These are phyloP conservation scores for Eulimnadia texana DNA, from an alignment of 1,140 invertebrate genomes.

Conservation along the genomic window DNA sequence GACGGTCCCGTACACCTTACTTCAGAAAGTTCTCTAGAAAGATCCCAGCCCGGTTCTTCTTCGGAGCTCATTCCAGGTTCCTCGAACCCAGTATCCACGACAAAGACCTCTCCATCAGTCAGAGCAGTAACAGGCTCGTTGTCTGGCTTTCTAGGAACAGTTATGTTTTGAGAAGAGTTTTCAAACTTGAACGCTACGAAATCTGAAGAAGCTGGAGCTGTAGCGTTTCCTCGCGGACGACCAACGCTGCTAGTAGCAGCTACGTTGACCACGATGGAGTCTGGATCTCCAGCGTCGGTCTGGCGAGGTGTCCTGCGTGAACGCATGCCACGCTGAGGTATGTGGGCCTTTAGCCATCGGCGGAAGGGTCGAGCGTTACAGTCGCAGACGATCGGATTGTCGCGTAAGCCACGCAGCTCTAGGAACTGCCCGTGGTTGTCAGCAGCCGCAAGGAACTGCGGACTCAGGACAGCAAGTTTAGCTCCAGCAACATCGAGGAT, in stretches of 20 bases:
- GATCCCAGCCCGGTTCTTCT: neutral
- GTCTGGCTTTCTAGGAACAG: neutral
- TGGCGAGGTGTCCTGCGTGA: slow-evolving; percentile 4
- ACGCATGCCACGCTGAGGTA: neutral
- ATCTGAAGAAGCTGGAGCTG: slow-evolving; percentile 2
- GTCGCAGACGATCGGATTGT: slow-evolving; percentile 69
- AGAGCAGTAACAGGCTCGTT: neutral
- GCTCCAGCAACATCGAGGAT: slow-evolving; percentile 60
- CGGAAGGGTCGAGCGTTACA: slow-evolving; percentile 62
- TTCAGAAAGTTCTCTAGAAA: slow-evolving; percentile 25
- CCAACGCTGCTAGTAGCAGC: slow-evolving; percentile 26
- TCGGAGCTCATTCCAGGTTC: neutral
- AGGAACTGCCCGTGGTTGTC: slow-evolving; percentile 62
- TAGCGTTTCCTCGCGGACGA: slow-evolving; percentile 25
- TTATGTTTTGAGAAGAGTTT: neutral
- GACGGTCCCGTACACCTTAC: slow-evolving; percentile 50
- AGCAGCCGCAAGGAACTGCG: slow-evolving; percentile 57
- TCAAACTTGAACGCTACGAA: slow-evolving; percentile 1
- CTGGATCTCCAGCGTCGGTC: neutral
- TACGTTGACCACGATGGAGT: slow-evolving; percentile 3
- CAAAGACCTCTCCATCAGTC: slow-evolving; percentile 5
- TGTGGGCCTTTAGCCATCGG: slow-evolving; percentile 46
- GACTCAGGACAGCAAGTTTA: slow-evolving; percentile 52
- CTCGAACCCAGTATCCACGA: neutral
- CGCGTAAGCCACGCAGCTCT: slow-evolving; percentile 49